Conservation (phyloP, 1,140 invertebrate species). For the Drosophila cardini region DNA sequence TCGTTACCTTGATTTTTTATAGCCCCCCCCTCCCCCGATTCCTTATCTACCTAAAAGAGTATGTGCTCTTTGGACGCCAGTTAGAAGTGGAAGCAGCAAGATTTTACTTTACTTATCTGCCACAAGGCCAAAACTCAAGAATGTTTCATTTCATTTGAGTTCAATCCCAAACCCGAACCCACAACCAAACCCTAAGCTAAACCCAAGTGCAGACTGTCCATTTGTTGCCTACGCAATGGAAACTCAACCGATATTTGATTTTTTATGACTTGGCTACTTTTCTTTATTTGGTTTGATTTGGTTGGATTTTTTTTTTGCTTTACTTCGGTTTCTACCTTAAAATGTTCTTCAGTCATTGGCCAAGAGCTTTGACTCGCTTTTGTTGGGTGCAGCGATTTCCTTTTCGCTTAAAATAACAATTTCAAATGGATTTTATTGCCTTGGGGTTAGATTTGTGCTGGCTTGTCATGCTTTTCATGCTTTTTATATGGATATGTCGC, state of each 20-base stretch:
- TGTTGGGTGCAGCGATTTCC: conserved; percentile 50
- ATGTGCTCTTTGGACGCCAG: conserved; percentile 44
- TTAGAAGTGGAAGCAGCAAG: conserved; percentile 36
- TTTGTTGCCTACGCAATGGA: conserved; percentile 44
- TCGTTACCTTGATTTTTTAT: conserved; percentile 78
- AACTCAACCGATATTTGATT: conserved; percentile 72
- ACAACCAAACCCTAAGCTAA: not conserved
- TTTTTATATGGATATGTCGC: conserved; percentile 48
- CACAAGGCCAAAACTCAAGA: conserved; percentile 32
- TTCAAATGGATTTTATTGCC: conserved; percentile 83
- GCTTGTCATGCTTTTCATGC: conserved; percentile 13
- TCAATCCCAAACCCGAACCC: conserved; percentile 11
- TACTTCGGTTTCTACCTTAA: conserved; percentile 10
- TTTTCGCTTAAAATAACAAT: conserved; percentile 81
- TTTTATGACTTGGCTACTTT: conserved; percentile 67
- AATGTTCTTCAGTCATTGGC: conserved; percentile 23
- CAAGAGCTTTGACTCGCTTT: conserved; percentile 3
- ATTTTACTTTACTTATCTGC: conserved; percentile 56
- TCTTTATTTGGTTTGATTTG: conserved; percentile 27
- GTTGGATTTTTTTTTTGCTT: conserved; percentile 5
- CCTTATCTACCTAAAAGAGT: not conserved
- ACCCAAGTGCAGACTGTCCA: conserved; percentile 35
- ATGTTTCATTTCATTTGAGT: conserved; percentile 64
- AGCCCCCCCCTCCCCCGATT: not conserved
- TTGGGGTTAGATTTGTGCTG: conserved; percentile 65